Evolutionary conservation across 2,797 vertebrate genomes (phyloP).

Genomic region (Discoglossus pictus): DNA sequence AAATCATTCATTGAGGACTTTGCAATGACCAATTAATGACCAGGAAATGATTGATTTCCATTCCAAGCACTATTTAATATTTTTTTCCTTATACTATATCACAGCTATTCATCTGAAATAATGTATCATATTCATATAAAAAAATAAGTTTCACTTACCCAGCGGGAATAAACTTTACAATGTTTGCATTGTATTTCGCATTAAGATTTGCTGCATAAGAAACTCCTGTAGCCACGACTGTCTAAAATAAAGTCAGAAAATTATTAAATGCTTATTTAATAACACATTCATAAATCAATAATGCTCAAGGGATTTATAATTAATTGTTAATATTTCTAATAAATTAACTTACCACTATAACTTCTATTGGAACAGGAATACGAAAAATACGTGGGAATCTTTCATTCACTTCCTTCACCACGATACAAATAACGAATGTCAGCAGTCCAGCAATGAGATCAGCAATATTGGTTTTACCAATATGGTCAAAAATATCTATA

Average conservation of each 20-base stretch:
- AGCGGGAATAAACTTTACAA: slow-evolving; percentile 78
- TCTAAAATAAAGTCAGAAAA: slow-evolving; percentile 69
- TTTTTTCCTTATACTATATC: no score
- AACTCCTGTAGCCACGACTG: slow-evolving; percentile 79
- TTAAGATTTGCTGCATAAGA: slow-evolving; percentile 78
- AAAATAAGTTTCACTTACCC: slow-evolving; percentile 70
- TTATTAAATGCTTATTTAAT: slow-evolving; percentile 22
- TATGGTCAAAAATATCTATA: slow-evolving; percentile 76
- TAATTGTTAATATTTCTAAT: slow-evolving; percentile 18
- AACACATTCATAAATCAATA: slow-evolving; percentile 26
- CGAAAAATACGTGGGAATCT: slow-evolving; percentile 81
- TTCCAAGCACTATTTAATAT: no score
- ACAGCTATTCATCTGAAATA: no score
- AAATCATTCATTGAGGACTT: no score
- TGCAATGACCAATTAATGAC: no score
- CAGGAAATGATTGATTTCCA: no score
- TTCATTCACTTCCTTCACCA: slow-evolving; percentile 80
- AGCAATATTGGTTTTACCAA: slow-evolving; percentile 77
- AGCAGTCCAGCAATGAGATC: slow-evolving; percentile 79
- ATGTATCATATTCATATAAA: no score
- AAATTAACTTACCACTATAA: slow-evolving; percentile 79
- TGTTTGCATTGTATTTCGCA: slow-evolving; percentile 74
- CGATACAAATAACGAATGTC: slow-evolving; percentile 77
- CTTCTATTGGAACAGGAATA: slow-evolving; percentile 82
- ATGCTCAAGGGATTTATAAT: no score